Evolutionary conservation across 2,113 vertebrate genomes (phyloP).

Genomic region (Aleadryas rufinucha): DNA sequence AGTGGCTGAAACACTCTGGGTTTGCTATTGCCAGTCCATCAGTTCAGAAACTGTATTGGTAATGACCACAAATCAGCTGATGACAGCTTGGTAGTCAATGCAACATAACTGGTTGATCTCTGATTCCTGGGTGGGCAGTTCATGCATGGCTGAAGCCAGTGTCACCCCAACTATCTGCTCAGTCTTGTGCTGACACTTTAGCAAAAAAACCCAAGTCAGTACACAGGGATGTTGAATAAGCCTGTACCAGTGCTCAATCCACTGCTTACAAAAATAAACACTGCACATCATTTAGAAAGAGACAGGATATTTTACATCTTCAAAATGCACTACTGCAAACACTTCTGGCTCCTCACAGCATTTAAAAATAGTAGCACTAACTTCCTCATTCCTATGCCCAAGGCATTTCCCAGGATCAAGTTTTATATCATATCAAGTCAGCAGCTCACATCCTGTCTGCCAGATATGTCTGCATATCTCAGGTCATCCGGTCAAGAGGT

Average conservation of each 20-base stretch:
- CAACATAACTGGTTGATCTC: not conserved
- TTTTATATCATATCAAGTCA: slow-evolving; percentile 1
- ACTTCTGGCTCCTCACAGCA: not conserved
- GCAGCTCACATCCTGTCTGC: slow-evolving; percentile 26
- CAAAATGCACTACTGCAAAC: not conserved
- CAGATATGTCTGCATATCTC: not conserved
- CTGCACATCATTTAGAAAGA: not conserved
- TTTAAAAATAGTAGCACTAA: slow-evolving; percentile 54
- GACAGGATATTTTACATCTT: not conserved
- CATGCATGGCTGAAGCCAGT: not conserved
- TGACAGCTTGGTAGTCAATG: not conserved
- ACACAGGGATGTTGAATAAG: not conserved
- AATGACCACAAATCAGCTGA: not conserved
- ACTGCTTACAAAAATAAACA: not conserved
- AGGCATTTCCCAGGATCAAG: slow-evolving; percentile 42
- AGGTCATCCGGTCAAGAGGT: not conserved
- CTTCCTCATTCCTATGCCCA: slow-evolving; percentile 46
- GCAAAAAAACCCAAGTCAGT: not conserved
- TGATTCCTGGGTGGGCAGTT: not conserved
- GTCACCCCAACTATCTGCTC: not conserved
- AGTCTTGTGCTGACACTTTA: not conserved
- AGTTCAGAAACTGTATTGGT: not conserved
- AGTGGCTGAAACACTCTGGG: not conserved
- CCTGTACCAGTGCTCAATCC: not conserved
- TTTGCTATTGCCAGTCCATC: not conserved